Evolutionary conservation across 1,140 invertebrate genomes (phyloP).

Genomic region (Listronotus oregonensis): DNA sequence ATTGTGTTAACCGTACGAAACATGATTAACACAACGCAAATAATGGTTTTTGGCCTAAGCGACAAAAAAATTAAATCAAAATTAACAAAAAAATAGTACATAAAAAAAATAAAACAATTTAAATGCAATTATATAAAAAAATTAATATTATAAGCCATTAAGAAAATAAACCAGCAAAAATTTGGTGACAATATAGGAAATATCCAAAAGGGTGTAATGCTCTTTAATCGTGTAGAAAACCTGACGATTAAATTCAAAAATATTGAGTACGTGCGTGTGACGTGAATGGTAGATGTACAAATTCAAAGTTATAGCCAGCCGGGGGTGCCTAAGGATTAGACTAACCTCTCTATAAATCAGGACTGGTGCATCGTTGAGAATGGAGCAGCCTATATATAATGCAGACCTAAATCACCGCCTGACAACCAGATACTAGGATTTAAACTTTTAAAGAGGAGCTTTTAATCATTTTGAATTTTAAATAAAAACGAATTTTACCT

Average conservation of each 20-base stretch:
- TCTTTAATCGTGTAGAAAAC: too few species aligned
- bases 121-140: too few species aligned
- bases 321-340: constrained; percentile 42
- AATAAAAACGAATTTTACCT: too few species aligned
- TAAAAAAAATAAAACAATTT: too few species aligned
- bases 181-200: too few species aligned
- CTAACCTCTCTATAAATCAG: constrained; percentile 54
- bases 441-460: constrained; percentile 28
- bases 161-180: constrained; percentile 1
- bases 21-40: too few species aligned
- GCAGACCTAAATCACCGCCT: constrained; percentile 51
- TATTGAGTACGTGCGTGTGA: constrained; percentile 37
- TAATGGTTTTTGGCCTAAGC: too few species aligned
- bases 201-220: too few species aligned
- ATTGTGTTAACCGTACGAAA: too few species aligned
- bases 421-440: constrained; percentile 47
- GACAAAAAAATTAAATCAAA: too few species aligned
- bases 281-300: constrained; percentile 40
- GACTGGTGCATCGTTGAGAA: constrained; percentile 40
- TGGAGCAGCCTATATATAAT: constrained; percentile 52
- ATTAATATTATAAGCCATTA: too few species aligned
- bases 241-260: constrained; percentile 2
- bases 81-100: too few species aligned
- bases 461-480: constrained; percentile 13
- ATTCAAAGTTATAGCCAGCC: constrained; percentile 40